Evolutionary conservation across 2,888 invertebrate genomes (phyloP), one percentile per base, ranked within the genome.

Genomic region (Ptychoptera contaminata): DNA sequence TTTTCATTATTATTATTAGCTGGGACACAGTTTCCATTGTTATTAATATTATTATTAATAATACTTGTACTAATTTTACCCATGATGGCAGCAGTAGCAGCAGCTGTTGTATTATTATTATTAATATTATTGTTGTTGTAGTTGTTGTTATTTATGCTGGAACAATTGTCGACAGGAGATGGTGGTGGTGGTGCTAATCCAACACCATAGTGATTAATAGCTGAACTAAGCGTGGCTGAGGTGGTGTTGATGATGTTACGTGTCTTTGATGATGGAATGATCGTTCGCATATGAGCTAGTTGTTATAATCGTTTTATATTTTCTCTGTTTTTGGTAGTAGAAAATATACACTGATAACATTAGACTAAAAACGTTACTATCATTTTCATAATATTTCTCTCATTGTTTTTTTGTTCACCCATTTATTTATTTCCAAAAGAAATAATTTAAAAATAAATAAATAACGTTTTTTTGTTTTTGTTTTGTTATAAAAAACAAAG

Each of bases 231-330:
- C 23, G 42, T 43, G 43, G 14, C 30, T 16, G 38, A 43, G 38
- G 46, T 43, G 43, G 41, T 35, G 16, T 34, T 42, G 34, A 34
- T 30, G 42, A 16, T 42, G 42, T 23, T 42, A 42, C 40, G 41
- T 43, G 44, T 41, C 40, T 38, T 46, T 44, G 38, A 38, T 45
- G 43, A 45, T 48, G 49, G 48, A 44, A 48, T 52, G 52, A 48
- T 50, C 50, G 51, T 49, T 49, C 50, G 52, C 50, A 52, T 49
- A 52, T 51, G 50, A 52, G 52, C 52, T 52, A 46, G 51, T 51
- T 51, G 51, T 52, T 52, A 52, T 49, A 51, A 51, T 50, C 49
- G 50, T 52, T 52, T 51, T 49, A 52, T 49, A 47, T 50, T 50
- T 52, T 52, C 49, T 50, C 49, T 50, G 47, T 47, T 49, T 45